Evolutionary conservation across 2,797 vertebrate species (phyloP), one percentile per base, ranked within the genome.

Genomic region (Otolemur crassicaudatus): DNA sequence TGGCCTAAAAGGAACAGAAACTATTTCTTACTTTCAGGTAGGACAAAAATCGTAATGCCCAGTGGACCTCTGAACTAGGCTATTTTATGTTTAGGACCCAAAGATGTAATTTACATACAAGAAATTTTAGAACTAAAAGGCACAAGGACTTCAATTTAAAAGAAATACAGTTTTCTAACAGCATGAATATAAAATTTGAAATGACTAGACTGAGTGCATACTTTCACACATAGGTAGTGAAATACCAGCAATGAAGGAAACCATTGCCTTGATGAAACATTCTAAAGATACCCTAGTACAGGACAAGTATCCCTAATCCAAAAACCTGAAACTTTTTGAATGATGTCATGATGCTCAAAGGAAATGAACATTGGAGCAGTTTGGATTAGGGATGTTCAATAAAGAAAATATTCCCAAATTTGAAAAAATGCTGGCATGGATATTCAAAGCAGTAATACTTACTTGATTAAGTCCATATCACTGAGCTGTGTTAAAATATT

Each of bases 381-480:
- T 16, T 37, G 22, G 77, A 60, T 58, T 27, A 80, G 53, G 53
- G n/a, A 80, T 37, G 53, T 58, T 58, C 22, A 37, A 80, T 80
- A 58, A 80, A 37, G 56, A n/a, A 80, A 80, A 58, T 80, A 58
- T 16, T 37, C 53, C 53, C 34, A 80, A 80, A 58, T 80, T 58
- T 9, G n/a, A 80, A 80, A 79, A 80, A 58, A 16, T 53, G 49
- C 49, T 53, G 49, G 46, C 16, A 58, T 34, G 3, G 29, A 61
- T 16, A 76, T 49, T 72, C 25, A 83, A 61, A 92, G 61, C 61
- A 63, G 17, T 61, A 34, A 85, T 72, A 98, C 98, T 98, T 98
- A 99, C 99, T 99, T 99, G 70, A 99, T 98, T 89, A 99, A 99
- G 97, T 99, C 99, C 96, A 98, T 97, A 67, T 99, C 99, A 73